Evolutionary conservation across 1,140 invertebrate genomes (phyloP).

Genomic region (Drosophila watanabei): DNA sequence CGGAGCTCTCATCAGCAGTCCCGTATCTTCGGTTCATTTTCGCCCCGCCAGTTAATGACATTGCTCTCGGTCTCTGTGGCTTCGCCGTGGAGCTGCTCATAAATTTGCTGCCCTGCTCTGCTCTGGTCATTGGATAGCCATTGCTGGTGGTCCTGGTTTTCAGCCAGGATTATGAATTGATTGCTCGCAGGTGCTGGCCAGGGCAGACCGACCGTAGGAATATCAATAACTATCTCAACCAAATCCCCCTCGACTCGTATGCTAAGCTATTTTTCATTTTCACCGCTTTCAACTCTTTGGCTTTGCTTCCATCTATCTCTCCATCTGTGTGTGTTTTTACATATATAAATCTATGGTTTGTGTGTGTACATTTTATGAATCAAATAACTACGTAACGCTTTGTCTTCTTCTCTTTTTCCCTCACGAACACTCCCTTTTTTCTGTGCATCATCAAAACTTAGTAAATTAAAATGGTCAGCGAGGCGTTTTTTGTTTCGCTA

Average conservation of each 20-base stretch:
- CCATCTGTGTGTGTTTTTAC: too few relatives aligned
- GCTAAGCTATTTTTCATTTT: slow-evolving; percentile 71
- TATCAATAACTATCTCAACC: slow-evolving; percentile 76
- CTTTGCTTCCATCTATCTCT: slow-evolving; percentile 13
- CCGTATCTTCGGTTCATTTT: slow-evolving; percentile 46
- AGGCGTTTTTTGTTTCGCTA: slow-evolving; percentile 67
- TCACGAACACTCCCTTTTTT: slow-evolving; percentile 13
- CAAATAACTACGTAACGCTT: slow-evolving; percentile 17
- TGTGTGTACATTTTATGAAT: slow-evolving; percentile 45
- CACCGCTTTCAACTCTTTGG: slow-evolving; percentile 41
- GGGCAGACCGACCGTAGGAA: slow-evolving; percentile 35
- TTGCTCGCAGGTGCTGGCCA: slow-evolving; percentile 63
- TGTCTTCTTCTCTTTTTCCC: slow-evolving; percentile 20
- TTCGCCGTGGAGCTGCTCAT: slow-evolving; percentile 55
- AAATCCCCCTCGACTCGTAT: slow-evolving; percentile 43
- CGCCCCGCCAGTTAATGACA: slow-evolving; percentile 64
- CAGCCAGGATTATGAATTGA: slow-evolving; percentile 72
- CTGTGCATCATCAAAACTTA: slow-evolving; percentile 73
- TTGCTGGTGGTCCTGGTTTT: slow-evolving; percentile 22
- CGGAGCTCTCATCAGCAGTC: background rate
- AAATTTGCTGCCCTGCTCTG: slow-evolving; percentile 53
- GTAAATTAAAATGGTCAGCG: slow-evolving; percentile 78
- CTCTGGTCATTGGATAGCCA: slow-evolving; percentile 39
- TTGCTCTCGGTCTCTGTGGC: slow-evolving; percentile 46
- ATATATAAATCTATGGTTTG: slow-evolving; percentile 1